A percentile compares a stretch with the other conserved stretches of the same genome.
These are phyloP conservation scores for Echiichthys vipera DNA, from an alignment of 2,797 vertebrate genomes.

Conservation along the genomic window DNA sequence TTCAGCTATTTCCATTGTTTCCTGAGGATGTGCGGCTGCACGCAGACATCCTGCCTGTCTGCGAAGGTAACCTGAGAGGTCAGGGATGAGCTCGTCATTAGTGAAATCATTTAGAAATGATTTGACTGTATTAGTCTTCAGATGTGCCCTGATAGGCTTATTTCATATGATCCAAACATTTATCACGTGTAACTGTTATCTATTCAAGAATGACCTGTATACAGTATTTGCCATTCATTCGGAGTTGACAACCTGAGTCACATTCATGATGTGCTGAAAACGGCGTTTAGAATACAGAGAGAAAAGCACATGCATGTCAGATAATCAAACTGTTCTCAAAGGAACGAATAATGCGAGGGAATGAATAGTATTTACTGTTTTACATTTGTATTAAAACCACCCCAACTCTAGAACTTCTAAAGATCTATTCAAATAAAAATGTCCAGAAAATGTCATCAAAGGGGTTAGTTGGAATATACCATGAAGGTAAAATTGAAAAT, in stretches of 20 bases:
- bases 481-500: background rate
- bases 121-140: slow-evolving; percentile 51
- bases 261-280: background rate
- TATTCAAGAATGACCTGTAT: background rate
- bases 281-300: background rate
- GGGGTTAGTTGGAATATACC: background rate
- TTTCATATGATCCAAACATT: slow-evolving; percentile 9
- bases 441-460: background rate
- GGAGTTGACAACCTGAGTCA: background rate
- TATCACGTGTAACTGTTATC: slow-evolving; percentile 35
- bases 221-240: background rate
- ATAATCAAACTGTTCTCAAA: background rate
- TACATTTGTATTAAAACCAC: background rate
- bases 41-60: slow-evolving; percentile 77
- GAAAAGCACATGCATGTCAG: background rate
- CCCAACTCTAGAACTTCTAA: background rate
- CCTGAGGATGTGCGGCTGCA: slow-evolving; percentile 77
- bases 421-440: background rate
- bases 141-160: background rate
- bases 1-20: slow-evolving; percentile 73
- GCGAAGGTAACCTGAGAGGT: slow-evolving; percentile 71
- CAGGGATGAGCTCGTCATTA: slow-evolving; percentile 56
- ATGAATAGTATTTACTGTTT: background rate
- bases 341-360: background rate
- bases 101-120: slow-evolving; percentile 60